Evolutionary conservation across 2,113 vertebrate species (phyloP).

Genomic region (Pangasianodon hypophthalmus): DNA sequence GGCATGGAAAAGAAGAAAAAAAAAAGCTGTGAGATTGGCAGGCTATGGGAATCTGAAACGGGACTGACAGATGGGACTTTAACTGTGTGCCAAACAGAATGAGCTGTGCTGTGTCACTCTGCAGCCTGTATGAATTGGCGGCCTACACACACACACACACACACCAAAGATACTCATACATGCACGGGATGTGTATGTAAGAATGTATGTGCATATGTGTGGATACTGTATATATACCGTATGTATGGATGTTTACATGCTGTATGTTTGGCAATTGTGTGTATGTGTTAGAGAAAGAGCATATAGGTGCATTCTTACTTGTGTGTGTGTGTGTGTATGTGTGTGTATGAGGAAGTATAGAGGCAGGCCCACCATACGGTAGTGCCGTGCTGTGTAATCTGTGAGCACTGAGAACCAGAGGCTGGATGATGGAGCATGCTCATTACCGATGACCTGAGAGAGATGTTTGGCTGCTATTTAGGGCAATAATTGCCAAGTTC

Average conservation of each 20-base stretch:
- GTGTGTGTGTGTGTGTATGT: not conserved
- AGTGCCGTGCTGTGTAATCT: slow-evolving; percentile 48
- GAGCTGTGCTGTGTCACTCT: slow-evolving; percentile 50
- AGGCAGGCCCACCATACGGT: slow-evolving; percentile 39
- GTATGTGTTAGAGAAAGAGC: not conserved
- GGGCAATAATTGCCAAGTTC: slow-evolving; percentile 59
- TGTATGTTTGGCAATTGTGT: not conserved
- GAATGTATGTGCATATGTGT: slow-evolving; percentile 30
- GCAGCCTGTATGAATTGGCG: slow-evolving; percentile 40
- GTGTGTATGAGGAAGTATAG: not conserved
- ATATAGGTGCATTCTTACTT: slow-evolving; percentile 1
- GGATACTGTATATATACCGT: not conserved
- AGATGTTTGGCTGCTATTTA: slow-evolving; percentile 62
- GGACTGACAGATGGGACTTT: slow-evolving; percentile 56
- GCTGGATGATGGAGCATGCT: slow-evolving; percentile 61
- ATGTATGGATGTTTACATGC: not conserved
- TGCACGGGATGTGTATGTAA: not conserved
- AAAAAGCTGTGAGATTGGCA: slow-evolving; percentile 46
- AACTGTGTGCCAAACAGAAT: slow-evolving; percentile 45
- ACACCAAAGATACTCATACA: not conserved
- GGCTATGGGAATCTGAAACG: slow-evolving; percentile 34
- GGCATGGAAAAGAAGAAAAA: slow-evolving; percentile 19
- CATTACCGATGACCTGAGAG: slow-evolving; percentile 70
- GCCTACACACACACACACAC: slow-evolving; percentile 34
- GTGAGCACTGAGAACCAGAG: slow-evolving; percentile 46